Conservation (phyloP, 2,113 vertebrate genomes). For the Neolamprologus sp. region DNA sequence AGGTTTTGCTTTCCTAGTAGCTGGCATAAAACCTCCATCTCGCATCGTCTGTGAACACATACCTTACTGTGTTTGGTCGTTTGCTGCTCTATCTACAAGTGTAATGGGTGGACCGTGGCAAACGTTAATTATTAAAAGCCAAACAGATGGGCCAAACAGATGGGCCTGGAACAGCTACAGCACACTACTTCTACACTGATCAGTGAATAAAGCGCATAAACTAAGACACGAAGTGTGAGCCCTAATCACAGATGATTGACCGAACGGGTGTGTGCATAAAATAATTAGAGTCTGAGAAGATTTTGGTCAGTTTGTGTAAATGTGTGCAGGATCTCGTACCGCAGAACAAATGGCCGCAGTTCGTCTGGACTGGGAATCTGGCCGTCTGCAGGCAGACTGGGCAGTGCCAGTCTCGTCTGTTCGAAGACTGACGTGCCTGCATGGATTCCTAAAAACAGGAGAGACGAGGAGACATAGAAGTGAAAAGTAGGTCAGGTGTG, state of each 20-base stretch:
- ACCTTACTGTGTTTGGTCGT: background rate
- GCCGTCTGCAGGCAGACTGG: slow-evolving; percentile 77
- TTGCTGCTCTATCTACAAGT: background rate
- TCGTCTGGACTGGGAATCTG: slow-evolving; percentile 76
- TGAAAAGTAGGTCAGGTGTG: background rate
- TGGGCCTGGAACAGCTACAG: background rate
- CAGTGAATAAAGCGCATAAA: background rate
- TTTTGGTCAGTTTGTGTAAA: background rate
- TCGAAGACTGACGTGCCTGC: slow-evolving; percentile 25
- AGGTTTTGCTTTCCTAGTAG: background rate
- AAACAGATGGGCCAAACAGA: background rate
- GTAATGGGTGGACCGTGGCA: background rate
- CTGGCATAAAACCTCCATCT: background rate
- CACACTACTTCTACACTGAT: background rate
- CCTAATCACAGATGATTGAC: background rate
- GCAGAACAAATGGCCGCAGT: slow-evolving; percentile 80
- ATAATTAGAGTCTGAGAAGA: background rate
- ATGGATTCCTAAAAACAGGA: slow-evolving; percentile 55
- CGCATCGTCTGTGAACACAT: background rate
- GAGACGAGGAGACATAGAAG: background rate
- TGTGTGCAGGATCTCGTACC: slow-evolving; percentile 51
- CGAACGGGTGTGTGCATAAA: background rate
- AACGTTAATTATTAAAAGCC: slow-evolving; percentile 40
- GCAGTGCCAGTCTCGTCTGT: slow-evolving; percentile 67
- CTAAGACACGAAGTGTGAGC: background rate